phyloP scores from a whole-genome alignment of 2,113 vertebrate species.

The Corapipo altera region DNA sequence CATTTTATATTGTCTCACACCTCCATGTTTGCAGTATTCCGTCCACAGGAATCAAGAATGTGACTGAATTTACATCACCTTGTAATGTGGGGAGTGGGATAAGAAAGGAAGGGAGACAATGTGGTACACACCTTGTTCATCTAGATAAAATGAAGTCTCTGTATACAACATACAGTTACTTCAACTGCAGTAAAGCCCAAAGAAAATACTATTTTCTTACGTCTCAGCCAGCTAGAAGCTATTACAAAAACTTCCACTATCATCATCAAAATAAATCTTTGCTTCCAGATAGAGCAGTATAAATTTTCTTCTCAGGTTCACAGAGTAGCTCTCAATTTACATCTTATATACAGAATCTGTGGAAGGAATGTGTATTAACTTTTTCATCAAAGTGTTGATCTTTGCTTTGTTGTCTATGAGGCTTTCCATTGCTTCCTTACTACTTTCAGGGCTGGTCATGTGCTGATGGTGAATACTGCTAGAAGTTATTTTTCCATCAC shows the following conservation, averaged over 20 bases:
- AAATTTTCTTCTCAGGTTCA: neutral
- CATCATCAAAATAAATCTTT: neutral
- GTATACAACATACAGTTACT: neutral
- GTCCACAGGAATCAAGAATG: neutral
- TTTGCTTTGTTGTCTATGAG: neutral
- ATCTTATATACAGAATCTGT: neutral
- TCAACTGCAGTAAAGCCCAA: neutral
- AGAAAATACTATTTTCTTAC: neutral
- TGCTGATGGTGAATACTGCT: neutral
- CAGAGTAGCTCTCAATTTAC: neutral
- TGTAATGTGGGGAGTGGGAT: fast-evolving
- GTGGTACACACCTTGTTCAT: neutral
- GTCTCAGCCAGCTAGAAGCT: neutral
- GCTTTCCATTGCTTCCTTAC: neutral
- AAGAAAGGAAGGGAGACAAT: neutral
- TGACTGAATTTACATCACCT: neutral
- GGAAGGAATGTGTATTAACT: neutral
- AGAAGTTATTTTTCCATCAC: neutral
- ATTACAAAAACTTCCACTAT: neutral
- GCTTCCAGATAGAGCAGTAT: neutral
- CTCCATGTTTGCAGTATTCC: neutral
- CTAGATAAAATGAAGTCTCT: neutral
- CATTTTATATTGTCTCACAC: neutral
- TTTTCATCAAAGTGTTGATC: neutral
- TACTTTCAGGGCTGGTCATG: neutral